Evolutionary conservation across 2,797 vertebrate genomes (phyloP), one percentile per base, ranked within the genome.

Genomic region (Bufotes viridis): DNA sequence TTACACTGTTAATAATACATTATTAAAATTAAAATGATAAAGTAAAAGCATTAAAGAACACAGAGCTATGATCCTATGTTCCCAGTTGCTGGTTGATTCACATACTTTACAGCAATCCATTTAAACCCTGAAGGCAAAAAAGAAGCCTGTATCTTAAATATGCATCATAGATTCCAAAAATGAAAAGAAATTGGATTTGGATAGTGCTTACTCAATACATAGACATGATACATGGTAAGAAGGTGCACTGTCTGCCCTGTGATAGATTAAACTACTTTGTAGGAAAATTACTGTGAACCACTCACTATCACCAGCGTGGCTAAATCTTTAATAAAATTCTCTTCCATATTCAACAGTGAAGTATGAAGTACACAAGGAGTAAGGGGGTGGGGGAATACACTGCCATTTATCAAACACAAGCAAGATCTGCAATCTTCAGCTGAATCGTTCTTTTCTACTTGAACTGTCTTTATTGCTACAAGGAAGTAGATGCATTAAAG

Each of bases 241-340:
- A 97, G 97, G 97, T 97, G 97, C 96, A 97, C 96, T 98, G 97
- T 98, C 98, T 98, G 97, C 96, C 95, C 94, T 96, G 96, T 99
- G 97, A 99, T 98, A 98, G 97, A 99, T 99, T 98, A 98, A 98
- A 98, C 98, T 97, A 98, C 98, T 98, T 99, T 98, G 97, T 97
- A 97, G 95, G 97, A 98, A 98, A 98, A 99, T 99, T 98, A 98
- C 97, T 95, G 96, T 97, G 96, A 97, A 97, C 96, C 96, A 97
- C 97, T 98, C 96, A 95, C 96, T 97, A 97, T 97, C 96, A 96
- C 95, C 93, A 96, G 94, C 91, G 93, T 97, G 95, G 96, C 96
- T 96, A 96, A 97, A 96, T 96, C 97, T 97, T 97, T 98, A 98
- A 99, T 98, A 98, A 98, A 98, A 98, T 97, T 97, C 96, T 97